phyloP scores from a whole-genome alignment of 1,140 invertebrate genomes.

The Drosophila lacertosa region DNA sequence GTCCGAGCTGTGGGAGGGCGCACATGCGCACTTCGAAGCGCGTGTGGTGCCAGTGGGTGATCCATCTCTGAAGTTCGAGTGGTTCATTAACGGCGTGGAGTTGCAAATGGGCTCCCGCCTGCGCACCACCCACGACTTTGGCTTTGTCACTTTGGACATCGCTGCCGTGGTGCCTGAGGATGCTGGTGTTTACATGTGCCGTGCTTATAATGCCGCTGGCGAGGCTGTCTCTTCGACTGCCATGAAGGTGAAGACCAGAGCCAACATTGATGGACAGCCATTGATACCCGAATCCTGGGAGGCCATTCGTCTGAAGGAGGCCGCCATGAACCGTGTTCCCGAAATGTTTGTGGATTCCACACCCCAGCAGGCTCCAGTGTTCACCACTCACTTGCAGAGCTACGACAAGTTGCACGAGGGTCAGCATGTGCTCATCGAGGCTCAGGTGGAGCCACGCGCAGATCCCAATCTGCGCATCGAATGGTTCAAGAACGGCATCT shows the following conservation, averaged over 20 bases:
- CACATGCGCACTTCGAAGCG: constrained; percentile 98
- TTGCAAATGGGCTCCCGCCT: constrained; percentile 95
- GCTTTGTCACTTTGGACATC: constrained; percentile 96
- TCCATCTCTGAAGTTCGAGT: constrained; percentile 94
- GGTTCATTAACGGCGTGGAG: constrained; percentile 97
- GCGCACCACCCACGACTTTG: constrained; percentile 96
- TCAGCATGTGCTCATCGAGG: constrained; percentile 96
- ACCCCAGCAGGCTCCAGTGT: constrained; percentile 94
- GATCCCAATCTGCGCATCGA: constrained; percentile 96
- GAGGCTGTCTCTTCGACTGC: constrained; percentile 95
- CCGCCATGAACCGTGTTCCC: constrained; percentile 94
- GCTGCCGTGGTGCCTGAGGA: constrained; percentile 94
- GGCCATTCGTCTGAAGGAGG: constrained; percentile 94
- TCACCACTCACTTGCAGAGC: constrained; percentile 94
- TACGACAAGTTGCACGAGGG: constrained; percentile 94
- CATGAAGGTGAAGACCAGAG: constrained; percentile 92
- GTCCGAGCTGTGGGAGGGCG: constrained; percentile 96
- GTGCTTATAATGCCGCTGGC: constrained; percentile 95
- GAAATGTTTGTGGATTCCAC: constrained; percentile 92
- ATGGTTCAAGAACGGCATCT: constrained; percentile 97
- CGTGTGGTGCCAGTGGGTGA: constrained; percentile 98
- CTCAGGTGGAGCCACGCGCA: constrained; percentile 96
- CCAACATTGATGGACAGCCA: constrained; percentile 91
- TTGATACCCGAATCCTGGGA: constrained; percentile 95
- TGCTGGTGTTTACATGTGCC: constrained; percentile 96